Evolutionary conservation across 1,140 invertebrate species (phyloP), one percentile per base, ranked within the genome.

Genomic region (Rhizoglyphus robini): DNA sequence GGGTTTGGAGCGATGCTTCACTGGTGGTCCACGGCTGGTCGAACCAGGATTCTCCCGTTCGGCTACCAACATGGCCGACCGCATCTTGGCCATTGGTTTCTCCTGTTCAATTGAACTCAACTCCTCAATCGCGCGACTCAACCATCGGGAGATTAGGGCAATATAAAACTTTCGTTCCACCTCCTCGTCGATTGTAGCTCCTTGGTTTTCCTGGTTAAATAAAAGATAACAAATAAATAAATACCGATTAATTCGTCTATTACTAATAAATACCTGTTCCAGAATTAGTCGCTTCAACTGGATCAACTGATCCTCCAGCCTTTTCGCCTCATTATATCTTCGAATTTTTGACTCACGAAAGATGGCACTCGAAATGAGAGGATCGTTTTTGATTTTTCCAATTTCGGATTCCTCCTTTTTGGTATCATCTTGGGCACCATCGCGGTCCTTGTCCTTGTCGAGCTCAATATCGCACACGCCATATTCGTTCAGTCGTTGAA

Each of bases 141-240:
- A 81, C 74, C 86, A 90, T 62, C 82, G 82, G 71, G 86, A 85
- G 15, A 94, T 73, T 66, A 90, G 77, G 11, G 85, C 86, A 0
- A 88, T 71, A 72, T 88, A 91, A 76, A 90, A 94, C 63, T 90
- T 82, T 66, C 90, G 78, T 74, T 86, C 84, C 0, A 83, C 79
- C 70, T 89, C 86, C 25, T 94, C 90, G 72, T 91, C 88, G 15
- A 72, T 70, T 20, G 20, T 29, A n/a, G 27, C 15, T 66, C 73
- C 68, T 30, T 72, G 57, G 72, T 72, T 48, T 46, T 54, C 1
- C 34, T n/a, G n/a, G n/a, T n/a, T n/a, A n/a, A n/a, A n/a, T n/a
- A n/a, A n/a, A n/a, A n/a, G n/a, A n/a, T n/a, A n/a, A n/a, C n/a
- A n/a, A n/a, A n/a, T n/a, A n/a, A n/a, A n/a, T n/a, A n/a, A n/a